Evolutionary conservation across 2,888 invertebrate species (phyloP).

Genomic region (Onchidella celtica): DNA sequence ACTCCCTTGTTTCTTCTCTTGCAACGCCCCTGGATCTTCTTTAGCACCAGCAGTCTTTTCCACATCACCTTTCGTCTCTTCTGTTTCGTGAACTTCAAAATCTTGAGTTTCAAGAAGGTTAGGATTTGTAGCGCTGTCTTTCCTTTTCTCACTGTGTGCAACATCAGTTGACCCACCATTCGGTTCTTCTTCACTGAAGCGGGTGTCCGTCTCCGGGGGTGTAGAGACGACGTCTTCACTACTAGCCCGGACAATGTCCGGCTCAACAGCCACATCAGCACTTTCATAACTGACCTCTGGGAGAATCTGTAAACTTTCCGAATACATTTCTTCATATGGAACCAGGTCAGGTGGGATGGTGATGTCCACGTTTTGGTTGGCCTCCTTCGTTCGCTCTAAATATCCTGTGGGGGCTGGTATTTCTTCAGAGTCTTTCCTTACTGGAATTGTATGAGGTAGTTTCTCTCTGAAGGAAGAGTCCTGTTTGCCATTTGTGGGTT

Average conservation of each 20-base stretch:
- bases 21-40: not conserved
- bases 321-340: slow-evolving; percentile 15
- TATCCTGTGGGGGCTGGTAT: not conserved
- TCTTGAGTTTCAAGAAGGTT: not conserved
- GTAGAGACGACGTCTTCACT: not conserved
- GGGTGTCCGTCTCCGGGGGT: not conserved
- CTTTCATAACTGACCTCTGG: not conserved
- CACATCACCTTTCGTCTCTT: not conserved
- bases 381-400: not conserved
- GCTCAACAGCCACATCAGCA: not conserved
- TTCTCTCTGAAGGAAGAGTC: not conserved
- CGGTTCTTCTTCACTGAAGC: too few species aligned
- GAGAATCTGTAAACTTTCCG: not conserved
- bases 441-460: not conserved
- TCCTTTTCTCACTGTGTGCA: not conserved
- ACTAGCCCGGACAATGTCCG: not conserved
- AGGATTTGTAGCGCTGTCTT: not conserved
- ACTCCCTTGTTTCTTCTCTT: not conserved
- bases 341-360: slow-evolving; percentile 17
- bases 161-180: too few species aligned
- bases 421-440: not conserved
- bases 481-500: not conserved
- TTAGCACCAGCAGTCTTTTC: too few species aligned
- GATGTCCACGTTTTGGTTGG: not conserved
- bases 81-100: slow-evolving; percentile 9